phyloP scores from a whole-genome alignment of 1,140 invertebrate species.

The Cydia splendana region DNA sequence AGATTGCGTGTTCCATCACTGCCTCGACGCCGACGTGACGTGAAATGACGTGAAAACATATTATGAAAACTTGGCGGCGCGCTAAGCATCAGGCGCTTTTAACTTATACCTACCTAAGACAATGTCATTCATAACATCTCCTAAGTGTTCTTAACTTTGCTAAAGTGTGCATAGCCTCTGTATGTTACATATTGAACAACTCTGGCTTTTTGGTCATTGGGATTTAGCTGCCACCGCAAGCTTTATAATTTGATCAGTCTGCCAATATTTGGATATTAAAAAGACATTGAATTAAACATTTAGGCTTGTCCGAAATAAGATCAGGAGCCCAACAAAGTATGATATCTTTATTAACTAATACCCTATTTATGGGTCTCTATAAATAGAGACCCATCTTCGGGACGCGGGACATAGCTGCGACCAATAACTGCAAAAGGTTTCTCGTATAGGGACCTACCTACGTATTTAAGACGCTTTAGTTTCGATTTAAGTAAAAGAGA shows the following conservation, averaged over 20 bases:
- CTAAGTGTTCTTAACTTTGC: constrained; percentile 6
- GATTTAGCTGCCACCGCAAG: neutral
- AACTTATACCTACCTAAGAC: constrained; percentile 13
- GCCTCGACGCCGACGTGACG: constrained; percentile 9
- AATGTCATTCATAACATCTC: constrained; percentile 17
- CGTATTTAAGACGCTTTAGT: too few relatives aligned
- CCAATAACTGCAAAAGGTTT: too few relatives aligned
- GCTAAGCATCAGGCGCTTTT: constrained; percentile 31
- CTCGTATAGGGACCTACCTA: too few relatives aligned
- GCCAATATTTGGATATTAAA: neutral
- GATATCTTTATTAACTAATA: neutral
- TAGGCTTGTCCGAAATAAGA: neutral
- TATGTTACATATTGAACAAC: constrained; percentile 9
- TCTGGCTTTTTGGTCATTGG: neutral
- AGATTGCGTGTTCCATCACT: constrained; percentile 29
- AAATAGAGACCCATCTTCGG: too few relatives aligned
- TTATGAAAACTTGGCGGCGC: constrained; percentile 28
- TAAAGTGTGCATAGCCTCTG: constrained; percentile 3
- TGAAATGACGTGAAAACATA: constrained; percentile 27
- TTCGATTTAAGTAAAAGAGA: too few relatives aligned
- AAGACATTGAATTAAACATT: neutral
- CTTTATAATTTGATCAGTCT: neutral
- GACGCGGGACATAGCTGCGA: too few relatives aligned
- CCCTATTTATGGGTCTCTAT: too few relatives aligned
- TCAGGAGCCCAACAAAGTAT: neutral